Evolutionary conservation across 1,140 invertebrate species (phyloP), one percentile per base, ranked within the genome.

Genomic region (Anastrepha ludens): DNA sequence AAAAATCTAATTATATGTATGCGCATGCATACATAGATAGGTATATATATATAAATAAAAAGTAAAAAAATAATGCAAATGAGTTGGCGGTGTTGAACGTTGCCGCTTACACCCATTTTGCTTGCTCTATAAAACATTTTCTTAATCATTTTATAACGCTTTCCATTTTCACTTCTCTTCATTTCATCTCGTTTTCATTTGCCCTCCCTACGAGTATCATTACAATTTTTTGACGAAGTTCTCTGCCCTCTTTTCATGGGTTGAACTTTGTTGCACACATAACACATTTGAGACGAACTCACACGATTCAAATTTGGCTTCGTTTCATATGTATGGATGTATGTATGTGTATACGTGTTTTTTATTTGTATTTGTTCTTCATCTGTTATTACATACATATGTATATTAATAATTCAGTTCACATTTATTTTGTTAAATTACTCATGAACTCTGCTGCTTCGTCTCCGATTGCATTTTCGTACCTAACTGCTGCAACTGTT

Each of bases 21-120:
- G 1, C 29, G 29, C 29, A 29, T 29, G 29, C 29, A 29, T 29
- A 29, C 29, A 29, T 29, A 29, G 29, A 29, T 29, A 29, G 29
- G 17, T 60, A 67, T 70, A 60, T 65, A 47, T 59, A 89, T 87
- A 91, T 90, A 70, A 91, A 91, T 91, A 91, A 91, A 91, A 81
- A 58, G 13, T 81, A 58, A 58, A 58, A 81, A 47, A 47, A 55
- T 55, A 81, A 55, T 81, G 44, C n/a, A 81, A 29, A 55, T 55
- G n/a, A n/a, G 7, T 81, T 17, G n/a, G 17, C 74, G 47, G 17
- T n/a, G 8, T 81, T 81, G 47, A 5, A 44, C 74, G 47, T 74
- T 13, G 41, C 20, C 15, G 20, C 9, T 41, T 47, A 74, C 44
- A 13, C 17, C 2, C 47, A 55, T 29, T 55, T 29, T 17, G 15